Conservation (phyloP, 2,888 invertebrate species). For the Lasioglossum marginatum region DNA sequence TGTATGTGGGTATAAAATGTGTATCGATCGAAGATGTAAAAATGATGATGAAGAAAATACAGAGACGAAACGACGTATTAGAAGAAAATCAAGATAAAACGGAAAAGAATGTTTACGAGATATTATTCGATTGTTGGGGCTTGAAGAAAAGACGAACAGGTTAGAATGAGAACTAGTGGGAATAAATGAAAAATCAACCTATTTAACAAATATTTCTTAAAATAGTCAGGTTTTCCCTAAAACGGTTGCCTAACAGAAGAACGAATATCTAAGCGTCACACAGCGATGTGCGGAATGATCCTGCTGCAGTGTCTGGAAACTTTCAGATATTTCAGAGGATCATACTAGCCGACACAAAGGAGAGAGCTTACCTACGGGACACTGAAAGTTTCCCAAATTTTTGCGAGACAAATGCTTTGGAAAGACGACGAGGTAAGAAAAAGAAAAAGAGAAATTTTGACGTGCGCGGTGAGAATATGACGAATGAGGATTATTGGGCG, state of each 20-base stretch:
- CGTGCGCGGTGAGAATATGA: conserved; percentile 56
- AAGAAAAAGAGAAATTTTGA: conserved; percentile 54
- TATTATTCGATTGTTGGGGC: conserved; percentile 20
- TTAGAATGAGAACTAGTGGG: conserved; percentile 49
- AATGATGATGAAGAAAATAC: conserved; percentile 3
- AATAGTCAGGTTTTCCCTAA: conserved; percentile 46
- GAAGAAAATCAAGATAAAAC: conserved; percentile 11
- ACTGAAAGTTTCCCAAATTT: conserved; percentile 1
- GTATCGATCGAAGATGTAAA: neutral
- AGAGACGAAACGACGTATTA: neutral
- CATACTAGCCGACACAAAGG: conserved; percentile 30
- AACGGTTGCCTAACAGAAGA: conserved; percentile 25
- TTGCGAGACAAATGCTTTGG: conserved; percentile 2
- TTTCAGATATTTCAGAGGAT: conserved; percentile 32
- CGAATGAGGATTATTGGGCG: conserved; percentile 55
- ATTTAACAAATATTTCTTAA: conserved; percentile 41
- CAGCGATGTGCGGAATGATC: conserved; percentile 33
- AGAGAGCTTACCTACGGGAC: neutral
- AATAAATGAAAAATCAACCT: conserved; percentile 36
- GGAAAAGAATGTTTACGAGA: conserved; percentile 6
- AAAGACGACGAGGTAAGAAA: neutral
- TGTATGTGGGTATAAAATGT: neutral
- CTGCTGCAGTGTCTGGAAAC: conserved; percentile 30
- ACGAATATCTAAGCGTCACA: conserved; percentile 40
- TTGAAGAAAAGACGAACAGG: conserved; percentile 44